Base-by-base conservation (phyloP, 2,797 vertebrate species). In the Xenopus petersii region DNA sequence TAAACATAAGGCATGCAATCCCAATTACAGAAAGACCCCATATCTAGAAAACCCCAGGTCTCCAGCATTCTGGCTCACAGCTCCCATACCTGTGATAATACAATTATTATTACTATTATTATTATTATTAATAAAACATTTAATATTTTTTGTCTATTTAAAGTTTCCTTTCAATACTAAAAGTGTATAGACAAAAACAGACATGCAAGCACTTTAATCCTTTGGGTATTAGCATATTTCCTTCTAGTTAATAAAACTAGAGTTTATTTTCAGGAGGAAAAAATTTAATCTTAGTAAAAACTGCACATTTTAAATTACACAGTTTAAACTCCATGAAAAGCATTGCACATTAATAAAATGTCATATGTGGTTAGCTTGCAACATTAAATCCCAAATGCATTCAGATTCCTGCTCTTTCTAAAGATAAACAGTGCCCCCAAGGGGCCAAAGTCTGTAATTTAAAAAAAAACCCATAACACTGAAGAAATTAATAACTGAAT, bases 341-440 rank as follows among this genome's bases (percentile, higher is more conserved):
- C 8, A 17, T 24, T 46, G 17, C 10, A 26, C 68, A 70, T 47
- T 47, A 60, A 70, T 70, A 47, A 48, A 16, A 59, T 69, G 55
- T 60, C 55, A 70, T 4, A 70, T 60, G 36, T 47, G 12, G 55
- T n/a, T 49, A 56, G 54, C 15, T 56, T 36, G 21, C 24, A 58
- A 16, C 54, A 69, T 36, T 55, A 42, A 42, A 21, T 58, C 15
- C 15, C 54, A 56, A 9, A 56, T 17, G 13, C 15, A 13, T 6
- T 56, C 4, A 2, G 7, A 1, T 26, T 60, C 2, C 55, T 58
- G 8, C 58, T 24, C 17, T 3, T 11, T 17, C 58, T 56, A 5
- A 56, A 71, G 70, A 12, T 17, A 11, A 61, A 72, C 70, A 72
- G 47, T 64, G 70, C 70, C 70, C 60, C 63, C 70, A 63, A 30